These are phyloP conservation scores for Hypsopygia costalis DNA, from an alignment of 2,888 invertebrate genomes.

Conservation along the genomic window DNA sequence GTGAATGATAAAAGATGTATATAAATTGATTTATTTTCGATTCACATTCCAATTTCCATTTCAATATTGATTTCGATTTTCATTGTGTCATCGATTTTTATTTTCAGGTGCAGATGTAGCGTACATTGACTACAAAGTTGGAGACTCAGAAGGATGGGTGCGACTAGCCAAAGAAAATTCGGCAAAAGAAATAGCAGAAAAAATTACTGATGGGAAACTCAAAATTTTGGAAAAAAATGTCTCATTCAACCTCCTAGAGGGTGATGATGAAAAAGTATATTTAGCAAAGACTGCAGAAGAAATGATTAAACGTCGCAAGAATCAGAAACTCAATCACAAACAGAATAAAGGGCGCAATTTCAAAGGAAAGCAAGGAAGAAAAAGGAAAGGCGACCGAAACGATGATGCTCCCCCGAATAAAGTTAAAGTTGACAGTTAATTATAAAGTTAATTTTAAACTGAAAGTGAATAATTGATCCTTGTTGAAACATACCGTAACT, in stretches of 20 bases:
- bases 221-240: conserved; percentile 74
- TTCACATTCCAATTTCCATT: too few relatives aligned
- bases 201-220: conserved; percentile 83
- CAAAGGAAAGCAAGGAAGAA: conserved; percentile 51
- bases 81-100: too few relatives aligned
- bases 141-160: conserved; percentile 86
- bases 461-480: too few relatives aligned
- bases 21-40: too few relatives aligned
- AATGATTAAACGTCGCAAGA: conserved; percentile 79
- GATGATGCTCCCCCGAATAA: conserved; percentile 49
- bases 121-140: conserved; percentile 88
- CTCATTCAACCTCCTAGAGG: conserved; percentile 81
- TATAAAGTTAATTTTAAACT: conserved; percentile 10
- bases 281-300: conserved; percentile 82
- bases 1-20: too few relatives aligned
- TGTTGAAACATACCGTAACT: too few relatives aligned
- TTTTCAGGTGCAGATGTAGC: conserved; percentile 79
- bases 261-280: conserved; percentile 86
- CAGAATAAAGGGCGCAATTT: conserved; percentile 47
- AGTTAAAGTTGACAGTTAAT: conserved; percentile 46
- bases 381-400: conserved; percentile 45
- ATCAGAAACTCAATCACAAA: conserved; percentile 53
- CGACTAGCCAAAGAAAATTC: conserved; percentile 85
- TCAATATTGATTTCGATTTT: too few relatives aligned
- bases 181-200: conserved; percentile 83